Evolutionary conservation across 2,113 vertebrate species (phyloP).

Genomic region (Elachura formosa): DNA sequence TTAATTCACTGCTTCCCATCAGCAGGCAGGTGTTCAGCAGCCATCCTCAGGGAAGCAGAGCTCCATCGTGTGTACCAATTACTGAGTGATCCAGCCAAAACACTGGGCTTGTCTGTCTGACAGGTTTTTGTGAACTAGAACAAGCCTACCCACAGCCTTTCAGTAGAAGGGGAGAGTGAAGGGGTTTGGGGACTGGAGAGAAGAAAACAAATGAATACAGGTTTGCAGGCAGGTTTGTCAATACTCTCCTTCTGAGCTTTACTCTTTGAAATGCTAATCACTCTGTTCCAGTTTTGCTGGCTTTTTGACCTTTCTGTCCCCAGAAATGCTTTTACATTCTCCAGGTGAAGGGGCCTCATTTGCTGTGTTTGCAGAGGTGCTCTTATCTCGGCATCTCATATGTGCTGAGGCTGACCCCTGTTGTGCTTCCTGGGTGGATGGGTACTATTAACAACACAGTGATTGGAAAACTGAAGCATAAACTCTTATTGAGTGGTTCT

Average conservation of each 20-base stretch:
- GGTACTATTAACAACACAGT: neutral
- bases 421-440: neutral
- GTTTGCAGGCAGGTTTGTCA: neutral
- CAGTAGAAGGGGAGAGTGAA: neutral
- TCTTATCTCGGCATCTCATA: neutral
- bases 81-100: neutral
- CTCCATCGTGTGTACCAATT: fast-evolving
- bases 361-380: neutral
- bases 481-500: neutral
- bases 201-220: neutral
- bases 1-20: neutral
- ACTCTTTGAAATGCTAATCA: neutral
- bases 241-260: neutral
- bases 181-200: neutral
- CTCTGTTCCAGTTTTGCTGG: neutral
- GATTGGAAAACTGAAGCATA: neutral
- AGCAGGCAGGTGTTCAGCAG: neutral
- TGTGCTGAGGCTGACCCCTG: neutral
- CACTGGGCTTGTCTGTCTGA: neutral
- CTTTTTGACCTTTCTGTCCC: neutral
- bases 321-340: neutral
- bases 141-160: neutral
- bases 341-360: neutral
- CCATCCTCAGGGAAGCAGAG: neutral
- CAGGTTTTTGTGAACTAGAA: neutral